Base-by-base conservation (phyloP, 2,113 vertebrate genomes). In the Ameiurus melas region DNA sequence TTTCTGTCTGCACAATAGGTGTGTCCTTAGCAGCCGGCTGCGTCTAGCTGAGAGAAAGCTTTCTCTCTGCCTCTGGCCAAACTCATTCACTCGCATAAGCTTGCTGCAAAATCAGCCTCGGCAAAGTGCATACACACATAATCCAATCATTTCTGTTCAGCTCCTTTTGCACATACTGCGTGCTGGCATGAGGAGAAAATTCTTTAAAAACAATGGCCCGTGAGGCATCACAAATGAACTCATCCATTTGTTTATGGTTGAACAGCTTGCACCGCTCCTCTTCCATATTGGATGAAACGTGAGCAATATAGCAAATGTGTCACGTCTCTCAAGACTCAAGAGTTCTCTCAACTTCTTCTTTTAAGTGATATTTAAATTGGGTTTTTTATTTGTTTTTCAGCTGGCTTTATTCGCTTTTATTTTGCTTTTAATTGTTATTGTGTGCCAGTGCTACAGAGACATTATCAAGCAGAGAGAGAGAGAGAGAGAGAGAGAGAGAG, bases 131-230 rank as follows among this genome's bases (percentile, higher is more conserved):
- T 78, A 78, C 87, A 86, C n/a, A 55, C 62, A 12, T 89, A 89
- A 89, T 91, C 58, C 84, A 43, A 85, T 88, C 22, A 87, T 90
- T 88, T 90, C 89, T 85, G 30, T 88, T 85, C 43, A 53, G 62
- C 66, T 81, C 71, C 53, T 88, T 89, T 80, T 85, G 71, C 47
- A 84, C 62, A 85, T 58, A 55, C 27, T 81, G 85, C 60, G 57
- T 30, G 43, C 33, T 71, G 60, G 71, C 60, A 60, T 89, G 55
- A 60, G 85, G 53, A 85, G 57, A 53, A 88, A 84, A 78, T 64
- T 27, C 62, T 85, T 58, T 68, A 62, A 88, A 89, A 89, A 83
- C 84, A 91, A 89, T 87, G 70, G 57, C 78, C 70, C 5, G 3
- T 87, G 85, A 86, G 87, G 27, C 57, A 62, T 73, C 16, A 25